Evolutionary conservation across 2,113 vertebrate species (phyloP).

Genomic region (Pterocles orientalis): DNA sequence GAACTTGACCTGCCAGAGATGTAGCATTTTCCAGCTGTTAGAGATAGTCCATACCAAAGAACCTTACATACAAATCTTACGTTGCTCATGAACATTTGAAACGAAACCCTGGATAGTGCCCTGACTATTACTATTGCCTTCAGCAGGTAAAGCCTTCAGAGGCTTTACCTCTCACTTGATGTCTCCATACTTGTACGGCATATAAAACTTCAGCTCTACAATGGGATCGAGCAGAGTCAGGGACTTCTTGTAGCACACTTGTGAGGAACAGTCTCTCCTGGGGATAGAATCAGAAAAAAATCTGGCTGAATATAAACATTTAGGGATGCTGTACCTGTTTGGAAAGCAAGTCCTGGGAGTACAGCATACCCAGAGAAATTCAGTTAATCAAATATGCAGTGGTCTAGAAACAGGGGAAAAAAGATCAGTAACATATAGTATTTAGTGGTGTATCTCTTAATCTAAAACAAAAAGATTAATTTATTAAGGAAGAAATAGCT

Average conservation of each 20-base stretch:
- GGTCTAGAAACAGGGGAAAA: not conserved
- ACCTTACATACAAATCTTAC: not conserved
- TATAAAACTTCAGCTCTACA: not conserved
- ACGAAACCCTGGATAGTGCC: not conserved
- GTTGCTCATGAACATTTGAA: not conserved
- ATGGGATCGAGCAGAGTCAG: not conserved
- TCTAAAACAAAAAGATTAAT: not conserved
- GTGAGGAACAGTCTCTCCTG: not conserved
- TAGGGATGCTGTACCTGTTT: not conserved
- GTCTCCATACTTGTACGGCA: not conserved
- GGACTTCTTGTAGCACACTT: not conserved
- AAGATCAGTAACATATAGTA: not conserved
- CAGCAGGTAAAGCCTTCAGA: not conserved
- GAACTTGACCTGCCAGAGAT: not conserved
- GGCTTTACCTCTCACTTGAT: not conserved
- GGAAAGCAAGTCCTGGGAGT: not conserved
- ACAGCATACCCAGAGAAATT: not conserved
- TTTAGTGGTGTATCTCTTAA: accelerated
- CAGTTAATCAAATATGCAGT: not conserved
- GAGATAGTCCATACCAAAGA: not conserved
- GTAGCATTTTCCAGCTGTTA: not conserved
- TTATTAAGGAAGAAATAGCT: not conserved
- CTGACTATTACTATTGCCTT: not conserved
- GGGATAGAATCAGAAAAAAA: not conserved
- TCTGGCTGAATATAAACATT: not conserved